Conservation (phyloP, 2,113 vertebrate genomes). For the Murina feae region DNA sequence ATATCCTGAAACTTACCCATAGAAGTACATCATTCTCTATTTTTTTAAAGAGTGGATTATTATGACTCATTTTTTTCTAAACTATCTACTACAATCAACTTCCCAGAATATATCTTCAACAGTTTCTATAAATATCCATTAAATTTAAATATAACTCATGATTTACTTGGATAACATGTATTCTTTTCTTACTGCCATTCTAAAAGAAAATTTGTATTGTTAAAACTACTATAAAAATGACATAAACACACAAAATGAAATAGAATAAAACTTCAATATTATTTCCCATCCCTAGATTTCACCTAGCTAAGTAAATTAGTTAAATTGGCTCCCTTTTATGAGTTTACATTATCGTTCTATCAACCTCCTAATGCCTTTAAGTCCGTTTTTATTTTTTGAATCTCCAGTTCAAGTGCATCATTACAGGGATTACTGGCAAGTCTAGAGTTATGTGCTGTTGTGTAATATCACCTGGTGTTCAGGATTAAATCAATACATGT, state of each 20-base stretch:
- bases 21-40: neutral
- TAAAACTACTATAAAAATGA: neutral
- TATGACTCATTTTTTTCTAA: neutral
- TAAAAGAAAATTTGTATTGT: neutral
- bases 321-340: neutral
- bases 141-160: neutral
- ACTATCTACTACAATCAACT: neutral
- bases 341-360: neutral
- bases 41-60: neutral
- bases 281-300: neutral
- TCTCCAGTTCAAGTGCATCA: neutral
- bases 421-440: neutral
- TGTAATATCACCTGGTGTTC: neutral
- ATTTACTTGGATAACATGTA: neutral
- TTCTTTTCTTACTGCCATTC: neutral
- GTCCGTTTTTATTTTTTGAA: constrained; percentile 18
- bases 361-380: neutral
- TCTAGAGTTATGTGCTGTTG: neutral
- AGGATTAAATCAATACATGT: neutral
- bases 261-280: neutral
- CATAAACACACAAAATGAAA: neutral
- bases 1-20: neutral
- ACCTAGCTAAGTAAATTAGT: neutral
- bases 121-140: neutral
- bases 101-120: neutral